phyloP scores from a whole-genome alignment of 2,888 invertebrate species.

The Calliphora vomitoria region DNA sequence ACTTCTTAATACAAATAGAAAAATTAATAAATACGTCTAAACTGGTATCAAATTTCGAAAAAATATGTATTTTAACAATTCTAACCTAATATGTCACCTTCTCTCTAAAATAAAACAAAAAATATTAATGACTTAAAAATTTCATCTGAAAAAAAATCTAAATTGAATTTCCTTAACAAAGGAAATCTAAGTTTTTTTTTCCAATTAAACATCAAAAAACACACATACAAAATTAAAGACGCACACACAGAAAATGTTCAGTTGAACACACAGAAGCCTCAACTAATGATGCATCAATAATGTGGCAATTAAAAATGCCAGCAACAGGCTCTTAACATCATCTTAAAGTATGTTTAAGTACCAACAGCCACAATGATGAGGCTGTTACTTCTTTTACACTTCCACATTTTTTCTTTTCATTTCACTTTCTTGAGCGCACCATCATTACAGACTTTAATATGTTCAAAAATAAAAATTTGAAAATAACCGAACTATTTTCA shows the following conservation, averaged over 20 bases:
- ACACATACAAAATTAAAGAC: slow-evolving; percentile 10
- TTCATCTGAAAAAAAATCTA: not conserved
- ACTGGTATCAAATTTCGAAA: too few species aligned
- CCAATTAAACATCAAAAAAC: slow-evolving; percentile 33
- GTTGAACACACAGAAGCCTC: slow-evolving; percentile 40
- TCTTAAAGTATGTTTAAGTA: slow-evolving; percentile 36
- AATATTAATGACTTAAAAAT: not conserved
- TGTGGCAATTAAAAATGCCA: slow-evolving; percentile 73
- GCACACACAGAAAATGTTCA: slow-evolving; percentile 31
- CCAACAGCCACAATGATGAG: not conserved
- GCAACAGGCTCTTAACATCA: slow-evolving; percentile 66
- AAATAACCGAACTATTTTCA: slow-evolving; percentile 37
- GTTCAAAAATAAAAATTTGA: not conserved
- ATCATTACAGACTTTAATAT: slow-evolving; percentile 40
- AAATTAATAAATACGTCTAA: too few species aligned
- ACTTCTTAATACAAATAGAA: too few species aligned
- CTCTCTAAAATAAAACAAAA: too few species aligned
- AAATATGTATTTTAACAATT: too few species aligned
- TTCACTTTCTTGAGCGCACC: not conserved
- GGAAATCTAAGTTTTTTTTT: slow-evolving; percentile 2
- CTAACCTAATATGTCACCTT: too few species aligned
- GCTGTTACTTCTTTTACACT: slow-evolving; percentile 10
- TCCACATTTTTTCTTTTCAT: not conserved
- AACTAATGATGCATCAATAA: slow-evolving; percentile 71
- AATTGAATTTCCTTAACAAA: not conserved